Evolutionary conservation across 2,797 vertebrate species (phyloP).

Genomic region (Phataginus tetradactyla): DNA sequence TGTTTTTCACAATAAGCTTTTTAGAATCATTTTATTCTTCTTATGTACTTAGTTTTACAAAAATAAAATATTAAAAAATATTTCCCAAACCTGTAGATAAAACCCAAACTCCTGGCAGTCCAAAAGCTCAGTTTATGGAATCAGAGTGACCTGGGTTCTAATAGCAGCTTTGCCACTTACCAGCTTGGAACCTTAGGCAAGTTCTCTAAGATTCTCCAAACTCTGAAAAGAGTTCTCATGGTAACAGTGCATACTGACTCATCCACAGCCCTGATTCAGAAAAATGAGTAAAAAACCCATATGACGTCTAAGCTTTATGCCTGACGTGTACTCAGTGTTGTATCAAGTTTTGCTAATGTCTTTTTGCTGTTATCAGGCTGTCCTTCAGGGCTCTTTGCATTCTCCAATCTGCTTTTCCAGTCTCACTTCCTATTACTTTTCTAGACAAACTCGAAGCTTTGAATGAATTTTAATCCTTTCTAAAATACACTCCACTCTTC

Average conservation of each 20-base stretch:
- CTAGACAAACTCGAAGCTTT: background rate
- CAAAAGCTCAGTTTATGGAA: background rate
- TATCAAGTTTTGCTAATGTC: background rate
- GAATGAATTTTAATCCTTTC: background rate
- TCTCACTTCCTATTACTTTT: background rate
- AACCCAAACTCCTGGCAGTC: background rate
- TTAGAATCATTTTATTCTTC: background rate
- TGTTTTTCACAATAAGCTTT: background rate
- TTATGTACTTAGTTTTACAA: background rate
- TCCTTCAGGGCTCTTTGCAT: background rate
- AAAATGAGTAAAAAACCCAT: background rate
- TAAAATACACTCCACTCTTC: background rate
- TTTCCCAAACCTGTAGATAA: background rate
- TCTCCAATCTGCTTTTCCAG: background rate
- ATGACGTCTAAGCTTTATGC: background rate
- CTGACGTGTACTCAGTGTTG: background rate
- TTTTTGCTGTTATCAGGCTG: background rate
- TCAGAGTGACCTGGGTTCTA: background rate
- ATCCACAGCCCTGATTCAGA: background rate
- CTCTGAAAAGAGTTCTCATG: background rate
- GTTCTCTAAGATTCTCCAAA: conserved; percentile 12
- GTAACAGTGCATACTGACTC: background rate
- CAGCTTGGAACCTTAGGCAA: background rate
- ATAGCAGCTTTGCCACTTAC: background rate
- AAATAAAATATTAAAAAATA: background rate